A percentile compares a stretch with the other conserved stretches of the same genome.
These are phyloP conservation scores for Drosophila conformis DNA, from an alignment of 2,888 invertebrate genomes.

Conservation along the genomic window DNA sequence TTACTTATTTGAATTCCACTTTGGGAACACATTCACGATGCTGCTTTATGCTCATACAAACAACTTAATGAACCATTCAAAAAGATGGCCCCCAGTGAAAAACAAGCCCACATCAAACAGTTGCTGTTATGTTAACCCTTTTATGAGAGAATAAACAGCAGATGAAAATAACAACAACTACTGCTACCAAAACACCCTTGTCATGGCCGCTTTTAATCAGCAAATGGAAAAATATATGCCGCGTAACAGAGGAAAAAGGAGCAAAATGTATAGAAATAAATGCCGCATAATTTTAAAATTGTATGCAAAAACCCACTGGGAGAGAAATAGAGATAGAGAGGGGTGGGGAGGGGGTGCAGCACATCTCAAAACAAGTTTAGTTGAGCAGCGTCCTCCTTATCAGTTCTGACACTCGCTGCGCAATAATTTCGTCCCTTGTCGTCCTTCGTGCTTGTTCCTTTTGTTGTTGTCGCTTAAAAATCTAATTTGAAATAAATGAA, in stretches of 20 bases:
- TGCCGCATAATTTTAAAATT: conserved; percentile 70
- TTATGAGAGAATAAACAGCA: conserved; percentile 24
- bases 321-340: neutral
- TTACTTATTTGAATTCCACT: conserved; percentile 37
- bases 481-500: conserved; percentile 83
- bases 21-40: conserved; percentile 13
- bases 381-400: conserved; percentile 39
- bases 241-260: conserved; percentile 32
- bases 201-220: conserved; percentile 70
- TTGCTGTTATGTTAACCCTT: conserved; percentile 71
- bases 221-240: conserved; percentile 69
- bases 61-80: conserved; percentile 70
- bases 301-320: conserved; percentile 53
- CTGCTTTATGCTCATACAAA: conserved; percentile 48
- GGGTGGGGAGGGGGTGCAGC: too few relatives aligned
- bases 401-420: conserved; percentile 45
- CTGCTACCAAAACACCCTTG: conserved; percentile 50
- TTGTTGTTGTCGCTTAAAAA: conserved; percentile 71
- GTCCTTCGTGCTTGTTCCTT: neutral
- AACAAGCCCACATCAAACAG: conserved; percentile 67
- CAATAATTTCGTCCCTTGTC: conserved; percentile 52
- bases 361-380: neutral
- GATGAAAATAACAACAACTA: conserved; percentile 14
- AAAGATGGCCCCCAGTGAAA: conserved; percentile 21
- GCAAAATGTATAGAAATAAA: conserved; percentile 45